phyloP scores from a whole-genome alignment of 2,888 invertebrate genomes.

The Hanleya hanleyi region DNA sequence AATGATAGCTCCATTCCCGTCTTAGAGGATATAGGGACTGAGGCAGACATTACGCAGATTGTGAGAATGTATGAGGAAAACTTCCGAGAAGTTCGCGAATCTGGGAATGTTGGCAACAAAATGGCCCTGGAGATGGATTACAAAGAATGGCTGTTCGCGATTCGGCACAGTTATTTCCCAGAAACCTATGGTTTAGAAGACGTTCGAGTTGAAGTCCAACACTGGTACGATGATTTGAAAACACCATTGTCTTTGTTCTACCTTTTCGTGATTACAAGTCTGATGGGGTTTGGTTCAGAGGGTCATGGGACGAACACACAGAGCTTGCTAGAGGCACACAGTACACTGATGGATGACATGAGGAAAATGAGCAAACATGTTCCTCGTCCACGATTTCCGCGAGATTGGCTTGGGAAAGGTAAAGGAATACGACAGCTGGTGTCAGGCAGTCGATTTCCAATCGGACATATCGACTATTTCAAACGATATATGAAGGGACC shows the following conservation, averaged over 20 bases:
- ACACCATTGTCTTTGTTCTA: conserved; percentile 45
- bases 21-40: conserved; percentile 29
- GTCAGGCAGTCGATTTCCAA: conserved; percentile 32
- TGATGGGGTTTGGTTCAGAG: conserved; percentile 46
- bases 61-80: conserved; percentile 38
- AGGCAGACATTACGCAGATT: conserved; percentile 22
- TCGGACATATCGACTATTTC: neutral
- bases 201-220: conserved; percentile 39
- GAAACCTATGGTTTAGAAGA: conserved; percentile 37
- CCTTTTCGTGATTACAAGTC: conserved; percentile 40
- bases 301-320: conserved; percentile 27
- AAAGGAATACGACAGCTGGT: conserved; percentile 29
- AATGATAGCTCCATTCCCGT: conserved; percentile 13
- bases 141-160: conserved; percentile 49
- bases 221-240: conserved; percentile 36
- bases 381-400: conserved; percentile 40
- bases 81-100: conserved; percentile 28
- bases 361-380: conserved; percentile 32
- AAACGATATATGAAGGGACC: conserved; percentile 11
- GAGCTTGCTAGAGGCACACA: conserved; percentile 39
- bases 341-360: conserved; percentile 36
- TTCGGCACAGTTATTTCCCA: conserved; percentile 34
- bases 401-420: conserved; percentile 46
- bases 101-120: conserved; percentile 18
- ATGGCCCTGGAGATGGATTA: conserved; percentile 44